Evolutionary conservation across 2,797 vertebrate species (phyloP), one percentile per base, ranked within the genome.

Genomic region (Crax fasciolata): DNA sequence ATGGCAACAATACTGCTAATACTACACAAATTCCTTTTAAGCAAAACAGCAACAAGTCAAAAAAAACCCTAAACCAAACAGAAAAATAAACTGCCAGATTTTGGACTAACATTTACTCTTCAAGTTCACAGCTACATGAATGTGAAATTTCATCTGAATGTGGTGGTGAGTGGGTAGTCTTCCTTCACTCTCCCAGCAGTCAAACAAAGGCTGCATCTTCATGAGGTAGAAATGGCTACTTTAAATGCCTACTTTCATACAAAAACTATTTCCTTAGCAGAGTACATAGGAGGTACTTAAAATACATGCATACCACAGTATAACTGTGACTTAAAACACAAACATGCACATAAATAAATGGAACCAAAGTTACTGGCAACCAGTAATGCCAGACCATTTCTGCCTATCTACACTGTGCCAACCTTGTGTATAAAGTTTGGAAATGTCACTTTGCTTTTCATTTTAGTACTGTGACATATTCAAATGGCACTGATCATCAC

Each of bases 21-120:
- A 59, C 18, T 67, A 46, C 4, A 23, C 20, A 63, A 18, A 5
- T 14, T 4, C 52, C 51, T 63, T 67, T 13, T 25, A 39, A 91
- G 38, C 5, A 6, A 24, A 83, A 71, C 0, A 0, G 10, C 17
- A 46, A 19, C 16, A 19, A 46, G 17, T 17, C 44, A 46, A 46
- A 46, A 44, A 44, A 15, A 44, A 44, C 17, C 14, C 17, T 16
- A 44, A 44, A 15, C 44, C 15, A 44, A 44, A 15, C 44, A 46
- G 19, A 17, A 17, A 18, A 46, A 46, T 3, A 17, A 46, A 46
- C 16, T 17, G 15, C 44, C 44, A 46, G 44, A 46, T 39, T 76
- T 74, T 61, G 51, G 65, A 65, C 11, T 63, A 65, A 30, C 5
- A 7, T 39, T 67, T 57, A 59, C 14, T 79, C 39, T 75, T 59